Conservation (phyloP, 2,113 vertebrate genomes). For the Campylorhamphus procurvoides region DNA sequence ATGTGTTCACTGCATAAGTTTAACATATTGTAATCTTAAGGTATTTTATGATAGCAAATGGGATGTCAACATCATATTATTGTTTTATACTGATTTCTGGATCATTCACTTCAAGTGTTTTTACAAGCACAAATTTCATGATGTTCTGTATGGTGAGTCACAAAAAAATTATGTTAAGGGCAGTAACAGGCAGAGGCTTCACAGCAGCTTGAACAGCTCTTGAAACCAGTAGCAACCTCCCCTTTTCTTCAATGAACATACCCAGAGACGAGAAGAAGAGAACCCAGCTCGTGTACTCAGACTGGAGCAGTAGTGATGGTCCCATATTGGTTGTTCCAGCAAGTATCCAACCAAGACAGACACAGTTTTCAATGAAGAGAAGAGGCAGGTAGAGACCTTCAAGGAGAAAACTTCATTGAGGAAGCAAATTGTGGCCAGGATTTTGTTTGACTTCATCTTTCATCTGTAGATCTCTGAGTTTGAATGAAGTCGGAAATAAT, state of each 20-base stretch:
- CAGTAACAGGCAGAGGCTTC: neutral
- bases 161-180: neutral
- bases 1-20: neutral
- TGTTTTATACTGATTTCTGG: neutral
- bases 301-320: neutral
- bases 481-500: neutral
- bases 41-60: neutral
- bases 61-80: neutral
- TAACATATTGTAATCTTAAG: neutral
- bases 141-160: neutral
- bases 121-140: neutral
- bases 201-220: neutral
- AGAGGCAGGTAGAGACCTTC: neutral
- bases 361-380: neutral
- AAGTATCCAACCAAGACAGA: neutral
- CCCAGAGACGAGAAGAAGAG: neutral
- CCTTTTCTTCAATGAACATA: neutral
- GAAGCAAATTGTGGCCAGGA: neutral
- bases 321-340: neutral
- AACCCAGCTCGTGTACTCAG: neutral
- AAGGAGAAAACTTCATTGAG: neutral
- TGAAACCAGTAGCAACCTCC: neutral
- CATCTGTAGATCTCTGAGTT: neutral
- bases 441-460: neutral
- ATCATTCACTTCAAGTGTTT: neutral